Evolutionary conservation across 1,140 invertebrate genomes (phyloP).

Genomic region (Monochamus saltuarius): DNA sequence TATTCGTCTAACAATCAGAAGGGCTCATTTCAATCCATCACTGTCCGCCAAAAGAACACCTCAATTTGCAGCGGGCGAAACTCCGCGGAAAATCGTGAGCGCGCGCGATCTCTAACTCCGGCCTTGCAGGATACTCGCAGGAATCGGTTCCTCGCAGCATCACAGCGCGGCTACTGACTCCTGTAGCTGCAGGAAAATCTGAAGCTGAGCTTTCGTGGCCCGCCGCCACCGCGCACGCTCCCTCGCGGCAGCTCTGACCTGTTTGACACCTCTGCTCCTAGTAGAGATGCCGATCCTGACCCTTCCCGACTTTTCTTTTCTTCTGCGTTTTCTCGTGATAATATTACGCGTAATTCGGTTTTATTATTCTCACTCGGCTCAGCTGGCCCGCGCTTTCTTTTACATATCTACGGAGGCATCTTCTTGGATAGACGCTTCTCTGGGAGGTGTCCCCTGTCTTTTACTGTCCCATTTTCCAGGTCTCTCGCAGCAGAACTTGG

Average conservation of each 20-base stretch:
- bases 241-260: constrained; percentile 21
- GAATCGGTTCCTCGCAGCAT: constrained; percentile 9
- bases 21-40: neutral
- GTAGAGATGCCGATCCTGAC: constrained; percentile 21
- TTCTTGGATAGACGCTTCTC: too few relatives aligned
- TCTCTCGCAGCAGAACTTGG: too few relatives aligned
- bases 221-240: constrained; percentile 25
- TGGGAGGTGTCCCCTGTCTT: too few relatives aligned
- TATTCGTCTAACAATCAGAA: neutral
- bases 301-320: constrained; percentile 26
- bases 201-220: constrained; percentile 20
- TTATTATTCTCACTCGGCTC: constrained; percentile 9
- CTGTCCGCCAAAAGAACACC: neutral
- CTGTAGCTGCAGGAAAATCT: constrained; percentile 31
- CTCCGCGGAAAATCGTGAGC: neutral
- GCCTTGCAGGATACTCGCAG: neutral
- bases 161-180: constrained; percentile 30
- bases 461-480: too few relatives aligned
- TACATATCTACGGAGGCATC: constrained; percentile 1
- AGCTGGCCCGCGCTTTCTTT: neutral
- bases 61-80: neutral
- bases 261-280: constrained; percentile 31
- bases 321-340: neutral
- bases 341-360: constrained; percentile 8
- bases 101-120: constrained; percentile 9